Evolutionary conservation across 2,113 vertebrate species (phyloP), one percentile per base, ranked within the genome.

Genomic region (Macaca nemestrina): DNA sequence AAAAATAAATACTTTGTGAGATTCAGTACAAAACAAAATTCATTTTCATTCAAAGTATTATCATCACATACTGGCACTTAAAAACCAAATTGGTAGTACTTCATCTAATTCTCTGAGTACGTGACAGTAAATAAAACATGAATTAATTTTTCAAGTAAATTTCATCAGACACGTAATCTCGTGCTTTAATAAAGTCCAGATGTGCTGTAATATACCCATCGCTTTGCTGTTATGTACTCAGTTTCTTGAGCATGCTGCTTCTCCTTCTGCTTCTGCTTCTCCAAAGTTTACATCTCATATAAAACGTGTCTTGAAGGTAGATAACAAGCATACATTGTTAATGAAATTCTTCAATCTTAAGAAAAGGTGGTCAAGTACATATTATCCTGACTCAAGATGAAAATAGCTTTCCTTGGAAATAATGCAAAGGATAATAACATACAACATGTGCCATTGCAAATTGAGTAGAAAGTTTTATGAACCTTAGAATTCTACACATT

Each of bases 281-380:
- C 92, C 72, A 88, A 95, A 90, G 17, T 94, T 97, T 97, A 2
- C 38, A 86, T 88, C 45, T 94, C 96, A 85, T 73, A 70, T 1
- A 0, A 27, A 40, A 4, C 35, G 68, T 95, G 40, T 97, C 95
- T 94, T 97, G 68, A 85, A 0, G 2, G 50, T 52, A 96, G 48
- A 92, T 94, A 95, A 95, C 59, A 75, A 98, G 23, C 10, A 45
- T 72, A 3, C 64, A 90, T 79, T 93, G 84, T 89, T 95, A 97
- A 97, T 79, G 79, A 72, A 96, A 96, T 80, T 86, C 89, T 98
- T 97, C 67, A 96, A 50, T 98, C 97, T 93, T 98, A 75, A 95
- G 61, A 98, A 98, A 93, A 98, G 95, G 88, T 98, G 82, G 97
- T 94, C 92, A 96, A 96, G 64, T 1, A 83, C 84, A 85, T 95